Evolutionary conservation across 2,888 invertebrate genomes (phyloP), one percentile per base, ranked within the genome.

Genomic region (Lampropteryx suffumata): DNA sequence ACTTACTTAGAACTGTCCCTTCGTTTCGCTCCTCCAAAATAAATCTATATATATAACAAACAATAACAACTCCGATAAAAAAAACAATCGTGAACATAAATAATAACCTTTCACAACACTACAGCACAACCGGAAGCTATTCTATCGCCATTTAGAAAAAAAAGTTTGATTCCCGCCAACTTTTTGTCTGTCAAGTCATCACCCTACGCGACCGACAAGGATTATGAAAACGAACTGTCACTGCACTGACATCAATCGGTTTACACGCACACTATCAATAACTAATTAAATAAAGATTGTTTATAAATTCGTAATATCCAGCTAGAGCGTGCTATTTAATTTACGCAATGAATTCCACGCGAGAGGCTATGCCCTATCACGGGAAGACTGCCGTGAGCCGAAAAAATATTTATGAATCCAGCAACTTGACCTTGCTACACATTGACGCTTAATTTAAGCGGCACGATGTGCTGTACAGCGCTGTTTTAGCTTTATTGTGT

Each of bases 11-110:
- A 44, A 39, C 44, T 33, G 43, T 50, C 32, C 59, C 55, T 47
- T 67, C 62, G 47, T 52, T 58, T 30, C 57, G 49, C 45, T 59
- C 51, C 48, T 32, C 33, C 3, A 74, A 45, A 49, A 76, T 40
- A 39, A 72, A 62, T 64, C 79, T 76, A 43, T 76, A 57, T 55
- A 79, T 57, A 61, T 76, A 79, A 69, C 71, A 72, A 65, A 81
- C 59, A 53, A 81, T 56, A 65, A 79, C 59, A 55, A 73, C 59
- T 58, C 73, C 76, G 50, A 79, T 58, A 33, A 76, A 64, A 49
- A 79, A 69, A 58, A 70, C 71, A 73, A 84, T 76, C 43, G 71
- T 74, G 65, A 88, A 75, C 86, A 88, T 87, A 67, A 76, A 84
- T 69, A n/a, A n/a, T 69, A 65, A 59, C 42, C 30, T 62, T 64